Base-by-base conservation (phyloP, 1,140 invertebrate species). In the Drosophila sechellia region DNA sequence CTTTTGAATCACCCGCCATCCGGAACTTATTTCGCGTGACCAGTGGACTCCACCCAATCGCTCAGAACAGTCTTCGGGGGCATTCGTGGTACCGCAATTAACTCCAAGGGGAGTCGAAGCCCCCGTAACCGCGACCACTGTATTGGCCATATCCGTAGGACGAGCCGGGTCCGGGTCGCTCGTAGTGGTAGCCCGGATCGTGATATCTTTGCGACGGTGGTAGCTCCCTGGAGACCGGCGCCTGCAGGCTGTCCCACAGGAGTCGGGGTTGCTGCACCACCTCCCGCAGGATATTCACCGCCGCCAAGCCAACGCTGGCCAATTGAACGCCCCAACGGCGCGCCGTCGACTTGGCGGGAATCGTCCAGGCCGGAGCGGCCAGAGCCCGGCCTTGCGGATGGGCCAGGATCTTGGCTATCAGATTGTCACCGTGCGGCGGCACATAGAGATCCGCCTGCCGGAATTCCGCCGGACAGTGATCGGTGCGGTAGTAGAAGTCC, bases 401-500 rank as follows among this genome's bases (percentile, higher is more conserved):
- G 25, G 79, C 54, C 6, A 92, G 69, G 8, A 91, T 90, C 53
- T 90, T 89, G 57, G 89, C 55, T 54, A 92, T 90, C 27, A 92
- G 57, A 75, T 92, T 90, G 27, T 90, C 81, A 25, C 70, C 74
- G 64, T 92, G 80, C 20, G 91, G 86, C 8, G 91, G 91, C 20
- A 92, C 83, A 80, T 90, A 92, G 27, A 91, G 76, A 70, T 92
- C 91, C 48, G 91, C 91, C 68, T 79, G 72, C 37, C 87, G 89
- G 40, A 71, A 92, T 20, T 81, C 86, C 56, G 81, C 75, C 49
- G 81, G 77, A 60, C 91, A 92, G n/a, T 89, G 84, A 11, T 72
- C 75, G 42, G 58, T 64, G 22, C 80, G 57, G 40, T 91, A 91
- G 61, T 76, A 85, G 64, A 61, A 84, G 66, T 86, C 70, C 52